phyloP scores from a whole-genome alignment of 2,888 invertebrate species.

The Syritta pipiens region DNA sequence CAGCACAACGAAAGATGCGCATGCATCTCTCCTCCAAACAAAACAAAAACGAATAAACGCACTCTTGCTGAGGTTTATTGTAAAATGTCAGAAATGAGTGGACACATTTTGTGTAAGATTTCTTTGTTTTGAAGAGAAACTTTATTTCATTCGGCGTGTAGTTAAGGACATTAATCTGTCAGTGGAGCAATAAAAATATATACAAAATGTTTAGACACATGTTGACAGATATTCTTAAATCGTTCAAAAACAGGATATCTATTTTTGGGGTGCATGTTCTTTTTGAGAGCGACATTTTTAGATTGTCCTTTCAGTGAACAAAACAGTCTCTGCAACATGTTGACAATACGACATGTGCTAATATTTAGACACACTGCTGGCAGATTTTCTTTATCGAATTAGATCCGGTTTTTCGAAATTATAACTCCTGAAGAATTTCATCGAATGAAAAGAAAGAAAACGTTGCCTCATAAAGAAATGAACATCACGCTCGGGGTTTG shows the following conservation, averaged over 20 bases:
- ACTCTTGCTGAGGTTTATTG: constrained; percentile 30
- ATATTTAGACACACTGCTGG: constrained; percentile 5
- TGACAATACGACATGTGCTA: neutral
- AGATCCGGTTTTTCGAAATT: constrained; percentile 33
- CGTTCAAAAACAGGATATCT: constrained; percentile 32
- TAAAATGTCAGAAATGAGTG: constrained; percentile 60
- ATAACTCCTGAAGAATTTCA: neutral
- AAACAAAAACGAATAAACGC: constrained; percentile 9
- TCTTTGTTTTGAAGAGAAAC: constrained; percentile 35
- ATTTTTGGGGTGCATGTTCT: too few species aligned
- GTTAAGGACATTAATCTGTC: constrained; percentile 59
- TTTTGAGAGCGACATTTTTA: constrained; percentile 7
- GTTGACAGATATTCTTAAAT: constrained; percentile 45
- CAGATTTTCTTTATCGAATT: constrained; percentile 13
- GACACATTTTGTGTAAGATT: constrained; percentile 43
- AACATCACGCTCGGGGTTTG: constrained; percentile 28
- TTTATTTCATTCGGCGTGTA: constrained; percentile 41
- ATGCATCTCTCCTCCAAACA: neutral
- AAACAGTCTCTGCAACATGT: neutral
- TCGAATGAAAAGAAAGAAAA: neutral
- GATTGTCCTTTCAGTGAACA: neutral
- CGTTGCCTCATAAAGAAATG: constrained; percentile 38
- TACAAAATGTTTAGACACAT: constrained; percentile 59
- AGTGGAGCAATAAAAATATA: constrained; percentile 60
- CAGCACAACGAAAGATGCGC: constrained; percentile 25